Conservation (phyloP, 53 echinoderm and acorn worm genomes). For the Arbacia lixula region DNA sequence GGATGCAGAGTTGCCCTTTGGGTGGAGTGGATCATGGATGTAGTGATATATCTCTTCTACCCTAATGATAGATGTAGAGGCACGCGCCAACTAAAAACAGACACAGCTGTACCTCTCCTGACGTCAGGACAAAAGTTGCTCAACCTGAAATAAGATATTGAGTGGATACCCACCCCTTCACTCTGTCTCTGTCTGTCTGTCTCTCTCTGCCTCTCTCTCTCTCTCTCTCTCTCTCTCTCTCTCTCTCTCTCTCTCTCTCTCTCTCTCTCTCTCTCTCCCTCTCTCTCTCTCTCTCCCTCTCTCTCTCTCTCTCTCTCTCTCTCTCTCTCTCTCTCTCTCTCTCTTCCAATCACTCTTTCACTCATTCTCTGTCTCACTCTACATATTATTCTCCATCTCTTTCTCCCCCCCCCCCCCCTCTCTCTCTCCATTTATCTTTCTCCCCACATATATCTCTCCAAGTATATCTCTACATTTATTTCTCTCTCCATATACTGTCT, state of each 20-base stretch:
- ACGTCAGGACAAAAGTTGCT: slow-evolving; percentile 4
- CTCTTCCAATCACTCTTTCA: neutral
- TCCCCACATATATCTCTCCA: neutral
- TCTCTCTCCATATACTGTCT: neutral
- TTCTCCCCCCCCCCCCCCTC: neutral
- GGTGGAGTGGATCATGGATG: no score
- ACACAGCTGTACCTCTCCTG: slow-evolving; percentile 37
- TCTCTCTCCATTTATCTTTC: neutral
- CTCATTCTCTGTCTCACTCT: neutral
- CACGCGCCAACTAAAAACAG: slow-evolving; percentile 23
- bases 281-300: neutral
- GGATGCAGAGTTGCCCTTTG: no score
- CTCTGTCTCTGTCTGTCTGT: neutral
- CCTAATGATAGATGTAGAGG: slow-evolving; percentile 15
- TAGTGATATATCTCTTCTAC: no score
- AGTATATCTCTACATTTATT: no score
- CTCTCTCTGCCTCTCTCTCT: neutral
- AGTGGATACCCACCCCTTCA: neutral
- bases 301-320: neutral
- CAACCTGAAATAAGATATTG: neutral
- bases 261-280: neutral
- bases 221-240: neutral
- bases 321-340: neutral
- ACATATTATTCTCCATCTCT: neutral
- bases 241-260: neutral